Evolutionary conservation across 1,140 invertebrate genomes (phyloP), one percentile per base, ranked within the genome.

Genomic region (Sinella curviseta): DNA sequence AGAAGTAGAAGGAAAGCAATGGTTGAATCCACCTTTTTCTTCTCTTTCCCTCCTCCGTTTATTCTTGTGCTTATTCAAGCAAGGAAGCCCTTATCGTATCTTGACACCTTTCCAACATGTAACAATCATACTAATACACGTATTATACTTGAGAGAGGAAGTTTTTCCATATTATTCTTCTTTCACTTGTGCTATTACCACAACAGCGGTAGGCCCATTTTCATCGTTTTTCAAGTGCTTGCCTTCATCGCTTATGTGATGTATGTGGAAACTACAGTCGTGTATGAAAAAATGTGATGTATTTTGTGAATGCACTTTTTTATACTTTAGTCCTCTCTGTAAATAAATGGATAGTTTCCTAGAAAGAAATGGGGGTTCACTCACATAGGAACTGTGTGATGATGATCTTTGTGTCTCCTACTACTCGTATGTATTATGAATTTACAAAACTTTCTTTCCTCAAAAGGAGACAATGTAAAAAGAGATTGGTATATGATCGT

Each of bases 91-190:
- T 60, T 60, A 60, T 60, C 57, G 57, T 60, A 60, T 60, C 57
- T 60, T 60, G 57, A 60, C 57, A 60, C 57, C 57, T 60, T 60
- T 60, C 57, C 57, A 60, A 60, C 57, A 60, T 26, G 57, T 60
- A 60, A 60, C 57, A 60, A 60, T 60, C 57, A 60, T 60, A 60
- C 12, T 48, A 26, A 60, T 60, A 60, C 57, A 60, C 4, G 24
- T 60, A 60, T 60, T 48, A 48, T 48, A 48, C 39, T 48, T 48
- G 8, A 12, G 39, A 20, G 39, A 8, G 39, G 39, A 48, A 48
- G 39, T 48, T 48, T 48, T 48, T 48, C 8, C 8, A n/a, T n/a
- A n/a, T n/a, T n/a, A 48, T 48, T 48, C 8, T 48, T 48, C 20
- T 48, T 48, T 48, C 39, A 48, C 8, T 48, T 48, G 39, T 20